A percentile compares a stretch with the other conserved stretches of the same genome.
phyloP scores from a whole-genome alignment of 1,140 invertebrate genomes.

The Drosophila sproati region DNA sequence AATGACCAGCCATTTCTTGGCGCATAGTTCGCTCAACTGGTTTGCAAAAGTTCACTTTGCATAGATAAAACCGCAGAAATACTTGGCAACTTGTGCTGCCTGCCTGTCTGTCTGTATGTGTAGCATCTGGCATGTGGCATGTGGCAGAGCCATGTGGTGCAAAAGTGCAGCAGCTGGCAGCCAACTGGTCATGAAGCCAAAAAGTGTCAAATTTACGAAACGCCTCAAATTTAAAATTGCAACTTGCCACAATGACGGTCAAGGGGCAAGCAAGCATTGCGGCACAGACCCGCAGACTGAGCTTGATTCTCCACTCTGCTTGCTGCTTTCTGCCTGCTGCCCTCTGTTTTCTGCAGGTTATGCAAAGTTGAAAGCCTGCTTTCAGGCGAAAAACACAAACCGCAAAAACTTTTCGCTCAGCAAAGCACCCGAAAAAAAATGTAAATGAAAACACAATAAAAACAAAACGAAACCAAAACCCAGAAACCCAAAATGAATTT shows the following conservation, averaged over 20 bases:
- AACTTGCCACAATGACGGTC: constrained; percentile 30
- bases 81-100: constrained; percentile 60
- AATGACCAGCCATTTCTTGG: background rate
- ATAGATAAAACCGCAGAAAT: constrained; percentile 78
- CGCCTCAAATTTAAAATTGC: constrained; percentile 75
- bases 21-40: constrained; percentile 54
- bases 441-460: constrained; percentile 21
- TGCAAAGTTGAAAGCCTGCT: constrained; percentile 73
- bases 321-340: background rate
- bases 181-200: constrained; percentile 56
- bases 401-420: constrained; percentile 63
- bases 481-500: constrained; percentile 73
- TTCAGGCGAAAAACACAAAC: constrained; percentile 68
- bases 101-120: background rate
- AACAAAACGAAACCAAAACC: constrained; percentile 24
- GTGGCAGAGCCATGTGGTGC: constrained; percentile 17
- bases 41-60: constrained; percentile 77
- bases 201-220: constrained; percentile 82
- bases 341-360: constrained; percentile 18
- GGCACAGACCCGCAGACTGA: background rate
- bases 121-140: constrained; percentile 16
- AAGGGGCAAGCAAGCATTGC: background rate
- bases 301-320: constrained; percentile 2
- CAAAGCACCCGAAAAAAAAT: constrained; percentile 22
- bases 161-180: constrained; percentile 23